Evolutionary conservation across 2,888 invertebrate species (phyloP), one percentile per base, ranked within the genome.

Genomic region (Epinotia brunnichana): DNA sequence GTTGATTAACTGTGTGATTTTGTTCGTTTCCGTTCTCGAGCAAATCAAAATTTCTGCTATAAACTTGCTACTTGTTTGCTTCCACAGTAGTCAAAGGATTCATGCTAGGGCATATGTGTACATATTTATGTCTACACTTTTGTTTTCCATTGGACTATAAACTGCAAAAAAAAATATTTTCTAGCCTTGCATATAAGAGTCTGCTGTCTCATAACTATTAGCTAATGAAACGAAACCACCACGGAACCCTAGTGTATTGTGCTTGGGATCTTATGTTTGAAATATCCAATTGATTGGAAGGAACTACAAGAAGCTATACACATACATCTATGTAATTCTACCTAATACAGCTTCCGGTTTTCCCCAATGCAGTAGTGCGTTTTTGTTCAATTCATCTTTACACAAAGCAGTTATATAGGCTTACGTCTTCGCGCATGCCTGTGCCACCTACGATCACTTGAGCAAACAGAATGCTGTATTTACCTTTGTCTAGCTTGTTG

Each of bases 401-500:
- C 61, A 44, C n/a, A 57, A 62, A 39, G 48, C 10, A 62, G 53
- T 60, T 60, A 68, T 56, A 63, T 67, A 51, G 21, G 17, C 63
- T 64, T 57, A 64, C 78, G 81, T 83, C 81, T 84, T 85, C 80
- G 78, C 82, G 78, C 81, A 82, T 83, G 79, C 78, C 80, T 87
- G 85, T 86, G 80, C 85, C 82, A 86, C 87, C 85, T 87, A 84
- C 86, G 80, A 82, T 81, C 88, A 88, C 86, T 90, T 90, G 88
- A 78, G 82, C 82, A 86, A 87, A 89, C 84, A 87, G 81, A 84
- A 82, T 57, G 81, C 82, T 76, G 76, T 90, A 85, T 91, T 90
- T 90, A 83, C 85, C 86, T 90, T 89, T 84, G 83, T 84, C 83
- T 86, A 82, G 77, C 81, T 81, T 87, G 87, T 90, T 88, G 86